These are phyloP conservation scores for Smutsia gigantea DNA, from an alignment of 2,797 vertebrate species.

Conservation along the genomic window DNA sequence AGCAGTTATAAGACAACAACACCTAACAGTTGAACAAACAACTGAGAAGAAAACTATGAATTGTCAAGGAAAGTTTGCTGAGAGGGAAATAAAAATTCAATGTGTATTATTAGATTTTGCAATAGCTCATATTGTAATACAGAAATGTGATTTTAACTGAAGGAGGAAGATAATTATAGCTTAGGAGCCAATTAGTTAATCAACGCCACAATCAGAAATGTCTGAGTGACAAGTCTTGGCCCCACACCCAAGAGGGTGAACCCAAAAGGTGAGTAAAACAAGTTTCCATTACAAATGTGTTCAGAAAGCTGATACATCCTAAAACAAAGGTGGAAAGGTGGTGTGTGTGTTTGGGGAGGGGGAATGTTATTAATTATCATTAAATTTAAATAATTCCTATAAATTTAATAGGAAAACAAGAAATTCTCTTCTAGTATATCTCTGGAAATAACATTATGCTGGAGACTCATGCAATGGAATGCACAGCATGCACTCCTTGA, in stretches of 20 bases:
- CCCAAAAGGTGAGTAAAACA: constrained; percentile 64
- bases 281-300: constrained; percentile 61
- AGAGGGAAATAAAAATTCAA: constrained; percentile 43
- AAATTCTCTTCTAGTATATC: neutral
- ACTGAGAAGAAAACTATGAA: neutral
- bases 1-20: neutral
- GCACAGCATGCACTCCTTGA: neutral
- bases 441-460: neutral
- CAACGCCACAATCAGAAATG: constrained; percentile 68
- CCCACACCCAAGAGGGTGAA: constrained; percentile 70
- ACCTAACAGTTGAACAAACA: neutral
- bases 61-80: constrained; percentile 67
- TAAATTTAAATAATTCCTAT: constrained; percentile 37
- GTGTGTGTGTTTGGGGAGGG: neutral
- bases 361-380: neutral
- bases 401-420: constrained; percentile 32
- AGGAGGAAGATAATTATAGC: constrained; percentile 75
- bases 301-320: neutral
- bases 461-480: neutral
- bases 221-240: constrained; percentile 55
- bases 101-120: constrained; percentile 66
- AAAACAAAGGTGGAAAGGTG: neutral
- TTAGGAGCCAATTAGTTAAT: constrained; percentile 68
- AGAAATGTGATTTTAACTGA: constrained; percentile 73
- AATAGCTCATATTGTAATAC: constrained; percentile 72